Percentiles rank a stretch among this genome's conserved stretches.
These are phyloP conservation scores for Tapirus indicus DNA, from an alignment of 2,797 vertebrate genomes.

Conservation along the genomic window DNA sequence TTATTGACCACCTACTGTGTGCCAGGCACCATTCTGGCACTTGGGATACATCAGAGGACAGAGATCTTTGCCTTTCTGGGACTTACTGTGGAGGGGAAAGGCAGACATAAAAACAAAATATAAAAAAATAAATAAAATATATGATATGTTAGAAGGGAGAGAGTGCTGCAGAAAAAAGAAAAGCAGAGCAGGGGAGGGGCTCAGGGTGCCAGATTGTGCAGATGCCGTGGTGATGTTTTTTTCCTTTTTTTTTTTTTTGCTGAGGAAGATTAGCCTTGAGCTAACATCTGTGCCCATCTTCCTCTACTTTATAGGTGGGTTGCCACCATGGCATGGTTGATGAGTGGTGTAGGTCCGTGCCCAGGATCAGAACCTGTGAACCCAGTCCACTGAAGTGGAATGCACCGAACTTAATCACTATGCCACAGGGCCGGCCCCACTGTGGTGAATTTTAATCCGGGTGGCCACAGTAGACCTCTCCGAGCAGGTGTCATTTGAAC, in stretches of 20 bases:
- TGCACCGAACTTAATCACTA: too few species aligned
- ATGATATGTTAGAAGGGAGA: not conserved
- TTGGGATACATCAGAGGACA: not conserved
- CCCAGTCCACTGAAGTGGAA: too few species aligned
- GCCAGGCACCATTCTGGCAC: not conserved
- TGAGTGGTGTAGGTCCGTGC: too few species aligned
- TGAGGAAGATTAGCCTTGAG: too few species aligned
- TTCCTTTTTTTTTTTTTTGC: too few species aligned
- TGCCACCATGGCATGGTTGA: too few species aligned
- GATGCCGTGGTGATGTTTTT: not conserved
- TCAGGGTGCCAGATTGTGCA: accelerated
- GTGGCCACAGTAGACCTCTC: not conserved
- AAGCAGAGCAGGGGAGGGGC: not conserved
- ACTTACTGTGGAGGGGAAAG: not conserved
- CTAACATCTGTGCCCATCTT: too few species aligned
- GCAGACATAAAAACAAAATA: not conserved
- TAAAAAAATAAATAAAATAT: not conserved
- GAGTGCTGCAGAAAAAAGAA: not conserved
- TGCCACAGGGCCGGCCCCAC: too few species aligned
- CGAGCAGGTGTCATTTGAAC: not conserved
- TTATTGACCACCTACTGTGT: not conserved
- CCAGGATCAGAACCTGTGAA: too few species aligned
- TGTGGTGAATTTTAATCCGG: not conserved
- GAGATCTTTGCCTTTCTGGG: not conserved
- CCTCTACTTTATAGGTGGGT: too few species aligned